Base-by-base conservation (phyloP, 2,113 vertebrate genomes). In the Calypte anna region DNA sequence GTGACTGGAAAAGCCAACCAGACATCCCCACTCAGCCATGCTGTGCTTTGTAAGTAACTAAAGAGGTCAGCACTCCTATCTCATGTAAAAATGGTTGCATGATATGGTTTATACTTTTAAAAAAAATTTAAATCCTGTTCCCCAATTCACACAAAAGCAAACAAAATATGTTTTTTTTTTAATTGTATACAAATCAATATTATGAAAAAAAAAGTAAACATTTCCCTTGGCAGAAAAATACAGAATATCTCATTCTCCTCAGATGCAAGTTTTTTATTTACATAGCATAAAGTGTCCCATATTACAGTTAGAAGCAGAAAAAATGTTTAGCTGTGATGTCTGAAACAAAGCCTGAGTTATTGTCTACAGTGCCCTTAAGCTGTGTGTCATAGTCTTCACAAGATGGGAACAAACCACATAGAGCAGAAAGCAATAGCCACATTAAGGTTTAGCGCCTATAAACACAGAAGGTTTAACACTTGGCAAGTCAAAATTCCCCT, bases 381-480 rank as follows among this genome's bases (percentile, higher is more conserved):
- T 94, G 12, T 67, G 86, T 81, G 76, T 93, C 90, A 44, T 50
- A 64, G 61, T 74, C 86, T 94, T 91, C 91, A 81, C 48, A 81
- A 86, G 59, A 76, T 5, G 67, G 75, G 62, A 92, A 93, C 70
- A 85, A 86, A 94, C 81, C 58, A 83, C 70, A 69, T 9, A 86
- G 53, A 78, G 44, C 51, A 73, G 77, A 1, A 0, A 92, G 86
- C 53, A 86, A 85, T 73, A 93, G 91, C 91, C 90, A 94, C 90
- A 90, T 93, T 90, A 86, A 91, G 88, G 94, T 92, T 88, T 94
- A 95, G 93, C 12, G 13, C 92, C 86, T 94, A 88, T 53, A 86
- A 96, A 96, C 92, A 92, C 51, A 89, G 88, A 84, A 90, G 94
- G 62, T 96, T 96, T 96, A 94, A 92, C 93, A 94, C 88, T 95